A percentile compares a stretch with the other conserved stretches of the same genome.
phyloP scores from a whole-genome alignment of 2,888 invertebrate genomes.

The Andrena dorsata region DNA sequence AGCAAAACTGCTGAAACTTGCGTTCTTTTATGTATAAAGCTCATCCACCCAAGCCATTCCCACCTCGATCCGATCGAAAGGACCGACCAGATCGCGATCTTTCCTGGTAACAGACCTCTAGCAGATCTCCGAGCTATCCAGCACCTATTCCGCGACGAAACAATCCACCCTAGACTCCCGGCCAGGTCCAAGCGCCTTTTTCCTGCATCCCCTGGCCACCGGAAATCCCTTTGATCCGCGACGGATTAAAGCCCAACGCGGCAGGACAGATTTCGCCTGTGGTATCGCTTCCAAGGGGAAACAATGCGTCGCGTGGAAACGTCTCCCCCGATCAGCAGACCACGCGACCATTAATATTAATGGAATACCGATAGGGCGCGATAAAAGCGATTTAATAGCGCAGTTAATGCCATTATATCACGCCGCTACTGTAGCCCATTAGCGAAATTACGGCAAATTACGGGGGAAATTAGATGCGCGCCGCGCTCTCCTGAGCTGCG shows the following conservation, averaged over 20 bases:
- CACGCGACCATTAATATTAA: slow-evolving; percentile 68
- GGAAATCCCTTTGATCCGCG: slow-evolving; percentile 12
- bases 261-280: background rate
- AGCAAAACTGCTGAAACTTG: too few species aligned
- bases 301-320: slow-evolving; percentile 26
- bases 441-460: slow-evolving; percentile 76
- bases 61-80: too few species aligned
- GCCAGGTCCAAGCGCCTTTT: background rate
- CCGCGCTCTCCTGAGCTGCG: slow-evolving; percentile 27
- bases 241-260: slow-evolving; percentile 7
- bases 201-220: background rate
- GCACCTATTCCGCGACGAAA: background rate
- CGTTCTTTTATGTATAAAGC: too few species aligned
- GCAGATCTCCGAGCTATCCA: too few species aligned
- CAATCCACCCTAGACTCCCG: background rate
- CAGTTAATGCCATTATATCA: slow-evolving; percentile 74
- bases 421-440: slow-evolving; percentile 73
- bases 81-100: too few species aligned
- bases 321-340: slow-evolving; percentile 52
- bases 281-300: slow-evolving; percentile 12
- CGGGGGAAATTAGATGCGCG: slow-evolving; percentile 61
- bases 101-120: too few species aligned
- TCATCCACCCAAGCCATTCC: too few species aligned
- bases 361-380: slow-evolving; percentile 67
- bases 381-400: slow-evolving; percentile 71